phyloP scores from a whole-genome alignment of 2,888 invertebrate species.

The Tetragonula carbonaria region DNA sequence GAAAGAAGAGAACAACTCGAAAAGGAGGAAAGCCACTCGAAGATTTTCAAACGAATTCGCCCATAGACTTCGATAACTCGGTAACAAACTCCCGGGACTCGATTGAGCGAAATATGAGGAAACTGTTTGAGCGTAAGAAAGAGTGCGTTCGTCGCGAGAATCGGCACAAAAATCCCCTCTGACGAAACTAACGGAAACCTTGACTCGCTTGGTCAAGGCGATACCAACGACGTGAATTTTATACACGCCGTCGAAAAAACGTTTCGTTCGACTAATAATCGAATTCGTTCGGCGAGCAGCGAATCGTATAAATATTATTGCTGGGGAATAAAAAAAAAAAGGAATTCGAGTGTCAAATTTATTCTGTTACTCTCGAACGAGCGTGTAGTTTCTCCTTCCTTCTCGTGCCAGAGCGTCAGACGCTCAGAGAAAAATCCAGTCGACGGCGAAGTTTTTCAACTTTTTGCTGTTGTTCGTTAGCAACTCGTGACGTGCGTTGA shows the following conservation, averaged over 20 bases:
- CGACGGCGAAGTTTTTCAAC: not conserved
- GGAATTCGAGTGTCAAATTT: not conserved
- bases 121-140: slow-evolving; percentile 6
- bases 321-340: no score
- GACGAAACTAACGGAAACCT: not conserved
- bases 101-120: slow-evolving; percentile 35
- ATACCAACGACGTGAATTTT: not conserved
- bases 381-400: not conserved
- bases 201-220: not conserved
- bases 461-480: not conserved
- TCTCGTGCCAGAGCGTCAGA: not conserved
- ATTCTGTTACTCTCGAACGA: not conserved
- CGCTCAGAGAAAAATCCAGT: not conserved
- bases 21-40: not conserved
- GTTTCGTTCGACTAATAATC: slow-evolving; percentile 11
- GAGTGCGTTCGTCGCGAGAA: not conserved
- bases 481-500: not conserved
- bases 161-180: not conserved
- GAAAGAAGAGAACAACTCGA: not conserved
- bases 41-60: slow-evolving; percentile 32
- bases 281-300: slow-evolving; percentile 11
- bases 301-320: not conserved
- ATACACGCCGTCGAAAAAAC: not conserved
- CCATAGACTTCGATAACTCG: slow-evolving; percentile 20
- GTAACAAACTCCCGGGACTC: slow-evolving; percentile 13